Base-by-base conservation (phyloP, 2,888 invertebrate species). In the Apoderus coryli region DNA sequence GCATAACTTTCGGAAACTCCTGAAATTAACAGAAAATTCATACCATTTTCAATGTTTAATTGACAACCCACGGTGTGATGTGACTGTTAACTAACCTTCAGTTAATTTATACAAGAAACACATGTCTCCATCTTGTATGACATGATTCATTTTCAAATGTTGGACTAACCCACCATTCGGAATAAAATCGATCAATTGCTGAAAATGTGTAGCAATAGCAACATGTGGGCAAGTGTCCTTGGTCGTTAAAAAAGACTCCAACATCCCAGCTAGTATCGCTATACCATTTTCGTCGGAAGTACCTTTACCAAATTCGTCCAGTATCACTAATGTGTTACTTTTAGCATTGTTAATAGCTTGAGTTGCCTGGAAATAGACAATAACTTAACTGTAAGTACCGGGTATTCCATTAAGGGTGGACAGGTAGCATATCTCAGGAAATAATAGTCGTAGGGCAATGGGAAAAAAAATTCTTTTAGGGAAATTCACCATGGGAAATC, bases 281-380 rank as follows among this genome's bases (percentile, higher is more conserved):
- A 77, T 56, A 0, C 88, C 89, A 56, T 88, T 88, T 3, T 66
- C 59, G 51, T 75, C 69, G 2, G 68, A 59, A 2, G 90, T 89
- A 35, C 88, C 85, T 53, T 78, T 76, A 3, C 89, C 90, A 61
- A 90, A 86, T 61, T 90, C 90, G 57, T 93, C 92, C 19, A 90
- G 63, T 15, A 92, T 61, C 1, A 92, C 63, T 3, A 93, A 57
- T 0, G 86, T 82, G 37, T 63, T 59, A 1, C 63, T 52, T 1
- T 69, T 69, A 1, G 76, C 70, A 41, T 70, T 69, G 41, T 69
- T 64, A 2, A 85, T 54, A 3, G 81, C 77, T 10, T 71, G 59
- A 2, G 80, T 66, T 62, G 84, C 73, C 84, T 85, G 31, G 38
- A 44, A 36, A 37, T 9, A 26, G 9, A 26, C 22, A 22, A 22